phyloP scores from a whole-genome alignment of 2,888 invertebrate genomes.

The Seladonia tumulorum region DNA sequence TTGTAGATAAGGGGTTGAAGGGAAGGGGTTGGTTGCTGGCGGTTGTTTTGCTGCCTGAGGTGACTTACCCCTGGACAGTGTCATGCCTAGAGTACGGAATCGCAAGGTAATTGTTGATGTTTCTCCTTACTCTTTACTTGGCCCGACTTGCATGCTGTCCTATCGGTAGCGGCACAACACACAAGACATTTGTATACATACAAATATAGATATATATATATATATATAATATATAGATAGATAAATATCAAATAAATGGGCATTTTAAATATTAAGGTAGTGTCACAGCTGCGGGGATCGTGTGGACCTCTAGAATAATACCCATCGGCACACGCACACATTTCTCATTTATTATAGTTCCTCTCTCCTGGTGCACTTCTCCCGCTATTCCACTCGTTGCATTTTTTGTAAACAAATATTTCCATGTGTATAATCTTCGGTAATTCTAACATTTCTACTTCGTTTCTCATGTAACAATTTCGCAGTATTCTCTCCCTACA shows the following conservation, averaged over 20 bases:
- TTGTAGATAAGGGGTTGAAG: slow-evolving; percentile 28
- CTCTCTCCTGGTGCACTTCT: neutral
- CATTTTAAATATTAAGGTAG: slow-evolving; percentile 44
- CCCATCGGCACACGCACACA: slow-evolving; percentile 18
- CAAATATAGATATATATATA: slow-evolving; percentile 57
- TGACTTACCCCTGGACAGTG: slow-evolving; percentile 84
- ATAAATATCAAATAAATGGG: slow-evolving; percentile 53
- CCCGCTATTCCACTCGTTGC: neutral
- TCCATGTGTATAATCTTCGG: neutral
- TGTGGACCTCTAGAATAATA: slow-evolving; percentile 20
- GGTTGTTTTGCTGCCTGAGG: slow-evolving; percentile 79
- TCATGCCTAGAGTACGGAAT: slow-evolving; percentile 83
- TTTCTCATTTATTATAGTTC: neutral
- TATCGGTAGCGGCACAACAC: slow-evolving; percentile 84
- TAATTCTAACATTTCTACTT: neutral
- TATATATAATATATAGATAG: neutral
- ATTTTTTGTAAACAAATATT: neutral
- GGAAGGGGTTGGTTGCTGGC: slow-evolving; percentile 21
- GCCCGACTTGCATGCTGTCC: slow-evolving; percentile 84
- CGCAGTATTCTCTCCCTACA: slow-evolving; percentile 3
- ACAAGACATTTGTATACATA: slow-evolving; percentile 82
- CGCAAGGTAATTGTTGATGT: slow-evolving; percentile 83
- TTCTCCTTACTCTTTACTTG: slow-evolving; percentile 84
- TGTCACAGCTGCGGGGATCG: slow-evolving; percentile 24
- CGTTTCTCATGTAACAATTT: neutral